Evolutionary conservation across 2,888 invertebrate genomes (phyloP).

Genomic region (Erannis defoliaria): DNA sequence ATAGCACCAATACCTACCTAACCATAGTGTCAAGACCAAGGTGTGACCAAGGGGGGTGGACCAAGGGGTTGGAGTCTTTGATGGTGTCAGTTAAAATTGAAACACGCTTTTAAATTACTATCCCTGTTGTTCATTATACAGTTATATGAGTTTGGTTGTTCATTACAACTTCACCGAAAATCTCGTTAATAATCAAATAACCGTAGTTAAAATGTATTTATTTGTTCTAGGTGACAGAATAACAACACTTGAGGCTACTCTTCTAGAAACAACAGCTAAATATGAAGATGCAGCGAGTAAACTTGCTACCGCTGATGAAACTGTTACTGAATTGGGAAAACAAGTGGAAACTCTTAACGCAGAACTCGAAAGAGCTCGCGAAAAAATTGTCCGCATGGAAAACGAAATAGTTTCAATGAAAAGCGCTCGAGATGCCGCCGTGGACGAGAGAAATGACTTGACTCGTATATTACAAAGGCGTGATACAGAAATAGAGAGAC

Average conservation of each 20-base stretch:
- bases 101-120: no score
- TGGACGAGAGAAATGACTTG: conserved; percentile 92
- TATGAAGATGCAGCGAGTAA: conserved; percentile 88
- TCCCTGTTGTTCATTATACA: no score
- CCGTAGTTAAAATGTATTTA: neutral
- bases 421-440: conserved; percentile 89
- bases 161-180: no score
- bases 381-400: conserved; percentile 88
- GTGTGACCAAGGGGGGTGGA: no score
- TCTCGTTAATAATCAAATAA: no score
- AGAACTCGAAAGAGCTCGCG: conserved; percentile 89
- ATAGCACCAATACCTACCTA: no score
- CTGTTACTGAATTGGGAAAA: conserved; percentile 88
- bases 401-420: conserved; percentile 89
- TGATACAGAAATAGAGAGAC: conserved; percentile 90
- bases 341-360: conserved; percentile 88
- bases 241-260: conserved; percentile 81
- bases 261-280: conserved; percentile 87
- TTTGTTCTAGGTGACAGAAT: conserved; percentile 86
- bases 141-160: no score
- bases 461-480: conserved; percentile 90
- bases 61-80: no score
- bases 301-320: conserved; percentile 87
- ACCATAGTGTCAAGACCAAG: no score
- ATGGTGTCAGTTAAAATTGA: no score